phyloP scores from a whole-genome alignment of 2,888 invertebrate genomes.

The Zeuzera pyrina region DNA sequence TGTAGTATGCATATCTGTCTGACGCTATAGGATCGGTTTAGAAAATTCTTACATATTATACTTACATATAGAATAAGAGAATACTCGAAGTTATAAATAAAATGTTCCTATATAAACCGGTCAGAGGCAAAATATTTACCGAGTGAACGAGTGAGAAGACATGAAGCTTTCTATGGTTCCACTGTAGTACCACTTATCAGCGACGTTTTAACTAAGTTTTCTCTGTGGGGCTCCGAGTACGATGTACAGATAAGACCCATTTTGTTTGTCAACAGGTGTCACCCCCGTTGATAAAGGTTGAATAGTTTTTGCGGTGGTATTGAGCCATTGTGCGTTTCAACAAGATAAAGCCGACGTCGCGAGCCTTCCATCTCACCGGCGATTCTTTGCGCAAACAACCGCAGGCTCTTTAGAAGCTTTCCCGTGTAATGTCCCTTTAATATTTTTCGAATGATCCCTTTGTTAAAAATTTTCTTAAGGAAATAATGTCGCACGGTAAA shows the following conservation, averaged over 20 bases:
- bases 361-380: slow-evolving; percentile 20
- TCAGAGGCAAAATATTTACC: no score
- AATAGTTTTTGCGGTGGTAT: slow-evolving; percentile 43
- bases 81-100: no score
- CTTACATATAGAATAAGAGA: no score
- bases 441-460: slow-evolving; percentile 38
- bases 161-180: no score
- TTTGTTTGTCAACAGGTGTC: slow-evolving; percentile 41
- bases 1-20: no score
- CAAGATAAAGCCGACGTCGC: slow-evolving; percentile 24
- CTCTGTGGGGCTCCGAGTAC: slow-evolving; percentile 3
- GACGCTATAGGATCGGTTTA: no score
- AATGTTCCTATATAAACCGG: no score
- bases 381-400: slow-evolving; percentile 27
- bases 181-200: no score
- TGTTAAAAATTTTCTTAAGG: no score
- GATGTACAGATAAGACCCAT: slow-evolving; percentile 10
- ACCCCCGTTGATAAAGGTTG: slow-evolving; percentile 26
- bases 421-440: slow-evolving; percentile 38
- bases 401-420: slow-evolving; percentile 32
- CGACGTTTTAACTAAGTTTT: slow-evolving; percentile 2
- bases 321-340: slow-evolving; percentile 23
- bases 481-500: no score
- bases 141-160: no score
- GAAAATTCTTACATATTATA: no score